Conservation (phyloP, 1,140 invertebrate species). For the Drosophila nasuta region DNA sequence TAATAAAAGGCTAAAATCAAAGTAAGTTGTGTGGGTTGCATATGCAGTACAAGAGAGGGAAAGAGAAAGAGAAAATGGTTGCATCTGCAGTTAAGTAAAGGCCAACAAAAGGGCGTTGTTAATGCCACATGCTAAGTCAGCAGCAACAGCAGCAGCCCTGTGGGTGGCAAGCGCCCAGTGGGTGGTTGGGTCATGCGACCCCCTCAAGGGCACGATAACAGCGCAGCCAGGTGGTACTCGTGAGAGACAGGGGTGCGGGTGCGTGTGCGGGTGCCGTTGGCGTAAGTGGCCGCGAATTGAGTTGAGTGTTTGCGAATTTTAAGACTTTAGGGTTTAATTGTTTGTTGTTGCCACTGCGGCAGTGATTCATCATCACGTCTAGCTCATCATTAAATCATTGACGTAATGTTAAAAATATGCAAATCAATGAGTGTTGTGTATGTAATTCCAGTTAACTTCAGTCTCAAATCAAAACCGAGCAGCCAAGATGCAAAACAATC, state of each 20-base stretch:
- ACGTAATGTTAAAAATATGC: conserved; percentile 62
- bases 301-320: conserved; percentile 38
- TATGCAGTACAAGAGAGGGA: background rate
- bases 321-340: conserved; percentile 47
- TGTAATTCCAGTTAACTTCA: conserved; percentile 44
- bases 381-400: conserved; percentile 43
- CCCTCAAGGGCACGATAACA: conserved; percentile 64
- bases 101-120: conserved; percentile 33
- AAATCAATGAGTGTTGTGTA: conserved; percentile 39
- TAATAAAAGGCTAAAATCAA: conserved; percentile 32
- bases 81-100: conserved; percentile 35
- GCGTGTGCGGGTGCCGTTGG: conserved; percentile 1
- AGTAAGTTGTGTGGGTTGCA: conserved; percentile 29
- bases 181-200: conserved; percentile 52
- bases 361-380: conserved; percentile 54
- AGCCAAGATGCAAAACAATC: conserved; percentile 78
- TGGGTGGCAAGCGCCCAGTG: conserved; percentile 46
- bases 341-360: conserved; percentile 38
- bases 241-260: no score
- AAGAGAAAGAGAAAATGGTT: conserved; percentile 4
- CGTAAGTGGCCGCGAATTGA: conserved; percentile 55
- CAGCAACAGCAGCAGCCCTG: conserved; percentile 7
- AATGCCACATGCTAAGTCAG: conserved; percentile 35
- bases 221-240: conserved; percentile 36
- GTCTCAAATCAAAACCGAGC: conserved; percentile 13